Evolutionary conservation across 1,140 invertebrate genomes (phyloP).

Genomic region (Sminthurinus signatus): DNA sequence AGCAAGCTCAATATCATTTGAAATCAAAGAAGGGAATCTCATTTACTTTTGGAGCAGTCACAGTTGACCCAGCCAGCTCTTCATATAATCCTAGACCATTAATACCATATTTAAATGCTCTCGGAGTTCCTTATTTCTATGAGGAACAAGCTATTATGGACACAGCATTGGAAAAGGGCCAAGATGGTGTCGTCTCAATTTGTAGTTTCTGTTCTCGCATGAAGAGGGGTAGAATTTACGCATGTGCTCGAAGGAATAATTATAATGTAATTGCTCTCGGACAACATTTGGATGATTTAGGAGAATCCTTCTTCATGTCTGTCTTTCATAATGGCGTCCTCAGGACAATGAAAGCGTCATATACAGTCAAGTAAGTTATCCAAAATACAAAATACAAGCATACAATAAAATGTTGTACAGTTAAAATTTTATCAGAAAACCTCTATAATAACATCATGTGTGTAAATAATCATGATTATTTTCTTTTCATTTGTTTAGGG

Average conservation of each 20-base stretch:
- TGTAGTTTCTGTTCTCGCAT: slow-evolving; percentile 64
- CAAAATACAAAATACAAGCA: too few species aligned
- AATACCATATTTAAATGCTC: slow-evolving; percentile 59
- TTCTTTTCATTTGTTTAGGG: slow-evolving; percentile 51
- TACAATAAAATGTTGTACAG: too few species aligned
- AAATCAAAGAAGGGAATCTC: slow-evolving; percentile 64
- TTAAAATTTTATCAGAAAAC: neutral
- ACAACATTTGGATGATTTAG: slow-evolving; percentile 78
- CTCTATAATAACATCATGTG: neutral
- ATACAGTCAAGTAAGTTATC: slow-evolving; percentile 55
- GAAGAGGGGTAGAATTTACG: slow-evolving; percentile 66
- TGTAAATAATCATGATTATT: neutral
- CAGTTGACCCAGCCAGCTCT: slow-evolving; percentile 59
- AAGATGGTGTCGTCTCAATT: slow-evolving; percentile 48
- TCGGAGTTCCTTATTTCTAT: slow-evolving; percentile 65
- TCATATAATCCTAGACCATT: slow-evolving; percentile 60
- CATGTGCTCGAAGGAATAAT: slow-evolving; percentile 62
- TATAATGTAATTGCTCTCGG: slow-evolving; percentile 75
- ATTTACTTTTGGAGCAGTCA: slow-evolving; percentile 69
- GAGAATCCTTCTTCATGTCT: slow-evolving; percentile 74
- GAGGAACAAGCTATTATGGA: slow-evolving; percentile 53
- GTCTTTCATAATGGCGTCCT: slow-evolving; percentile 73
- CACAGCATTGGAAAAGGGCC: slow-evolving; percentile 30
- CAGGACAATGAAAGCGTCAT: slow-evolving; percentile 75
- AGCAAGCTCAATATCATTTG: slow-evolving; percentile 74